Evolutionary conservation across 2,888 invertebrate species (phyloP), one percentile per base, ranked within the genome.

Genomic region (Noctua pronuba): DNA sequence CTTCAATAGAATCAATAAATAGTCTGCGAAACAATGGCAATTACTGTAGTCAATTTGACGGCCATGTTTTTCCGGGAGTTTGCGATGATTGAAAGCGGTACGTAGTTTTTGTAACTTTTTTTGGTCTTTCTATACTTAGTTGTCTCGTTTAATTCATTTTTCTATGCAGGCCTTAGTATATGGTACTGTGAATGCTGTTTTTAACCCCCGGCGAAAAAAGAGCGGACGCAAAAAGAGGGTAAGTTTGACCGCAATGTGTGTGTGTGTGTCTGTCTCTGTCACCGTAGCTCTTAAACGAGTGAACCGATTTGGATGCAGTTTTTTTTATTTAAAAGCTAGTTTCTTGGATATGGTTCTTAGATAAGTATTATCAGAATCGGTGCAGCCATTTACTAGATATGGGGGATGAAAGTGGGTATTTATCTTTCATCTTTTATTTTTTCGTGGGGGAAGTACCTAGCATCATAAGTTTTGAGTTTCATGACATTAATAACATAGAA

Each of bases 1-100:
- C 85, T 79, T 75, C 77, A 65, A 77, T 75, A 52, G 82, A 86
- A 84, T 86, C 76, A 71, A 79, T 86, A 86, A 86, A 82, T 82
- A 77, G 74, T 38, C 11, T 49, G n/a, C 24, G 35, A 66, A 75
- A 82, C 81, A 73, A 77, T 60, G 49, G 16, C 77, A 84, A 84
- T 83, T 83, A 84, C 41, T 13, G n/a, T 24, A 71, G 58, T 46
- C 35, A 46, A 71, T 83, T 83, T 65, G 13, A 64, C n/a, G 11
- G 44, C 46, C 28, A 46, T 77, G 69, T 80, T 76, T 80, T 75
- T 73, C 38, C 16, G 58, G 44, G 41, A 67, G 41, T 38, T 65
- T 52, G n/a, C 5, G 38, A 65, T 81, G 58, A 72, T 82, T 77
- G 62, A 71, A 68, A 62, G 11, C 18, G 2, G 28, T 18, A 2